Evolutionary conservation across 2,888 invertebrate genomes (phyloP).

Genomic region (Caenorhabditis sp.): DNA sequence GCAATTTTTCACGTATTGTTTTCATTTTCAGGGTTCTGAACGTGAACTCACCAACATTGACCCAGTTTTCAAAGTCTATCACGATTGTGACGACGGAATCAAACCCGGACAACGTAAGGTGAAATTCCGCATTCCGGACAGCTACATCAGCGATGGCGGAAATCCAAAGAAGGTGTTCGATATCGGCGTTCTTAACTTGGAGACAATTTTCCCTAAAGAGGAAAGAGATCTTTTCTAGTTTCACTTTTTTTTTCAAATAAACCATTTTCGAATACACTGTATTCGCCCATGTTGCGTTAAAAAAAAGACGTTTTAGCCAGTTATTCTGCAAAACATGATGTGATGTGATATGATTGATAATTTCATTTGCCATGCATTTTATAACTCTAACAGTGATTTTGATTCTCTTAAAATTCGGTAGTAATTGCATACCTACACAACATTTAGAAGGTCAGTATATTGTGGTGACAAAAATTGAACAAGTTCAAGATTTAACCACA

Average conservation of each 20-base stretch:
- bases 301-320: not conserved
- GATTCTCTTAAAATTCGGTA: too few relatives aligned
- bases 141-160: slow-evolving; percentile 54
- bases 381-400: too few relatives aligned
- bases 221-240: slow-evolving; percentile 60
- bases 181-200: slow-evolving; percentile 63
- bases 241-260: not conserved
- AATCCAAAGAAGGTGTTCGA: slow-evolving; percentile 51
- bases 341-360: too few relatives aligned
- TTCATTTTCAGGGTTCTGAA: slow-evolving; percentile 47
- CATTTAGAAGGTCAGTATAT: too few relatives aligned
- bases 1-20: not conserved
- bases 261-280: not conserved
- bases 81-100: slow-evolving; percentile 62
- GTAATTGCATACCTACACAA: too few relatives aligned
- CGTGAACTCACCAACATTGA: slow-evolving; percentile 60
- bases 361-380: too few relatives aligned
- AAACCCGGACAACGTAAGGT: slow-evolving; percentile 60
- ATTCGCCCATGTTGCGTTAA: not conserved
- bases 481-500: not conserved
- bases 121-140: slow-evolving; percentile 58
- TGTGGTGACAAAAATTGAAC: too few relatives aligned
- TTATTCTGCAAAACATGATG: too few relatives aligned
- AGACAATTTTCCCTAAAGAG: slow-evolving; percentile 66
- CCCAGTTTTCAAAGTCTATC: slow-evolving; percentile 62